Evolutionary conservation across 2,113 vertebrate species (phyloP), one percentile per base, ranked within the genome.

Genomic region (Pycnonotus jocosus): DNA sequence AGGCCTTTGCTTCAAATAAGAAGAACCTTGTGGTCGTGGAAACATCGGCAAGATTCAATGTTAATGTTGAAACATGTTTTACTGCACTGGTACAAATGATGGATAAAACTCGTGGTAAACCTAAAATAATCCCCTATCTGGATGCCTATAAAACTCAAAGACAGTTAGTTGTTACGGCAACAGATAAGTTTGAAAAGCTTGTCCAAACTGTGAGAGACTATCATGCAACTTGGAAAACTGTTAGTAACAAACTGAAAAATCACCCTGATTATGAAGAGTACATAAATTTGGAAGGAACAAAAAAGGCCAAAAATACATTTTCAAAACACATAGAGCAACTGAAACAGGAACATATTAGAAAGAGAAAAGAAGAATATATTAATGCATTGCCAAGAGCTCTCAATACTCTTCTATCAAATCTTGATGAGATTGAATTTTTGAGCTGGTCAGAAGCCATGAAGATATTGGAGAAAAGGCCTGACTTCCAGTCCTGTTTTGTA

Each of bases 311-410:
- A 95, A 99, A 98, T 97, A 99, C 98, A 2, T 99, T 99, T 97
- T 98, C 98, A 44, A 99, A 99, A 97, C 99, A 99, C 97, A 99
- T 98, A 96, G 98, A 99, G 92, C 99, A 99, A 95, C 98, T 99
- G 92, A 99, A 99, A 93, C 99, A 99, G 88, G 99, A 99, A 94
- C 99, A 99, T 97, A 99, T 99, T 97, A 98, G 97, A 96, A 99
- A 99, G 97, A 98, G 99, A 83, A 98, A 98, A 97, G 99, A 99
- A 31, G 99, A 99, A 96, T 99, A 99, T 88, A 98, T 99, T 89
- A 99, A 98, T 64, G 99, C 98, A n/a, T 98, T 99, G 93, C 99
- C 99, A 77, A 99, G 99, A 98, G 98, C 98, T 93, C 98, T 99
- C 61, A 99, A 99, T 88, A 99, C 98, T 93, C 97, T 99, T 91